Base-by-base conservation (phyloP, 2,888 invertebrate species). In the Melieria picta region DNA sequence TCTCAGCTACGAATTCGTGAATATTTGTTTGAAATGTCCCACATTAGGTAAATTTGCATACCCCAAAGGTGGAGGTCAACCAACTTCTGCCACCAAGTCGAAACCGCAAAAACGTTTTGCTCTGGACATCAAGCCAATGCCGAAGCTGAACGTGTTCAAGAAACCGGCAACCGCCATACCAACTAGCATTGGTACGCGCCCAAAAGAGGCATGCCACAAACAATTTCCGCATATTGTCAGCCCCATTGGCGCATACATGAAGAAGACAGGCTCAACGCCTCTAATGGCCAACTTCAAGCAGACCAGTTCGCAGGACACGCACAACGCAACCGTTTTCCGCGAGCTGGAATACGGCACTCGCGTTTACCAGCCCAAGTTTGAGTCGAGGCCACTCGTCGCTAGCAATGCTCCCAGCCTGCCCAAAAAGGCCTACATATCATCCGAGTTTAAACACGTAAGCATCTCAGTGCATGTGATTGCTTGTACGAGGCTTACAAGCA, bases 191-290 rank as follows among this genome's bases (percentile, higher is more conserved):
- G 7, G 16, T 16, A 47, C 73, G 11, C 79, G 79, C 4, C 77
- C 79, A 7, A 78, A 77, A 62, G 62, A 72, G 30, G 42, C 65
- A 6, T 7, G 64, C 7, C 75, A 77, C 55, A 80, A 79, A 43
- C 78, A 80, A 16, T 87, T 80, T 71, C 79, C 82, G 0, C 82
- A 88, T 72, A 83, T 88, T 65, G 78, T 87, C 3, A 88, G 88
- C 79, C 88, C 88, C 1, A 83, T 88, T 56, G 84, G 86, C 6
- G 77, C 86, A 0, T 88, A 88, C 69, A 87, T 87, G 68, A 85
- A 88, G 13, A 86, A 86, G 50, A 87, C 87, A 0, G 81, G 84
- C 1, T 81, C 80, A 4, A 83, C 85, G 0, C 88, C 88, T 0
- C 75, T 87, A 0, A 81, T 85, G 73, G 77, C 82, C 46, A 82